A percentile compares a stretch with the other conserved stretches of the same genome.
phyloP scores from a whole-genome alignment of 2,888 invertebrate genomes.

The Imbricaverruca yamaguchii region DNA sequence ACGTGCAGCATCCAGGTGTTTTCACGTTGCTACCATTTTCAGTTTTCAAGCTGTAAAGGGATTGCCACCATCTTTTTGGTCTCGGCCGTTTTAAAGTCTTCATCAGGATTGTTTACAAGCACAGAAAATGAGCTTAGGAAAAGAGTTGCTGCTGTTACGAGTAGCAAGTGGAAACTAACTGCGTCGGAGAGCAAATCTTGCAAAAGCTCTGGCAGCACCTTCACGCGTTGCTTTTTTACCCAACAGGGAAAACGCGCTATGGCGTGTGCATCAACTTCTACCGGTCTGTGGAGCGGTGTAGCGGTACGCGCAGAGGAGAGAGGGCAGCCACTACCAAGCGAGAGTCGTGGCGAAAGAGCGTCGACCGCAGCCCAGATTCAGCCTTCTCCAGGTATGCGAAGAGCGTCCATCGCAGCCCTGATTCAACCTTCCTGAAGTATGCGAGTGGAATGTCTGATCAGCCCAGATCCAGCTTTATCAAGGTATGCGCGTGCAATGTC shows the following conservation, averaged over 20 bases:
- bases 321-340: slow-evolving; percentile 41
- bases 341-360: slow-evolving; percentile 84
- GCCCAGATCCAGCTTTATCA: background rate
- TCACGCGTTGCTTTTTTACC: too few relatives aligned
- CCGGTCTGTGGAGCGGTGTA: slow-evolving; percentile 69
- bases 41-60: too few relatives aligned
- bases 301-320: slow-evolving; percentile 15
- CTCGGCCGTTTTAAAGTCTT: too few relatives aligned
- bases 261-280: slow-evolving; percentile 99
- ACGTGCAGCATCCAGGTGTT: too few relatives aligned
- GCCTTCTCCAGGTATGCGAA: slow-evolving; percentile 77
- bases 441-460: background rate
- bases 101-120: too few relatives aligned
- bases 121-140: too few relatives aligned
- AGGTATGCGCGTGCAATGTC: background rate
- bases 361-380: slow-evolving; percentile 86
- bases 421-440: background rate
- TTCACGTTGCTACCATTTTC: too few relatives aligned
- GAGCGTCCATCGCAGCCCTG: background rate
- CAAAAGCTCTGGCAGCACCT: too few relatives aligned
- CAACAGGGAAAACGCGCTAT: slow-evolving; percentile 60
- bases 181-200: too few relatives aligned
- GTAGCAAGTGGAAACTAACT: too few relatives aligned
- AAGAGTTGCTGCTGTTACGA: too few relatives aligned
- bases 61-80: too few relatives aligned